phyloP scores from a whole-genome alignment of 2,888 invertebrate genomes.

The Malthinus seriepunctatus region DNA sequence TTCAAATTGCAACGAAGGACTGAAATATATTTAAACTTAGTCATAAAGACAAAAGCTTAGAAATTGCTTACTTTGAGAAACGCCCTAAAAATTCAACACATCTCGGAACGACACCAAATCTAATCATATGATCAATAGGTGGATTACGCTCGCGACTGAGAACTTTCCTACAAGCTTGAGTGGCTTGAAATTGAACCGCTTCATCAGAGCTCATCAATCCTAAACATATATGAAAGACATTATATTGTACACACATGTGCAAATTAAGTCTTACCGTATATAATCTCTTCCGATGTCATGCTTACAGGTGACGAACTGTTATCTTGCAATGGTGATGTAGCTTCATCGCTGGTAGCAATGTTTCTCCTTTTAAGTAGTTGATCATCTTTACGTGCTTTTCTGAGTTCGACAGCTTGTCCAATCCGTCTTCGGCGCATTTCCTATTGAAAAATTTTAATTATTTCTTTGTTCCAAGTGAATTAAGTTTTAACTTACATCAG shows the following conservation, averaged over 20 bases:
- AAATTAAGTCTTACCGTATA: conserved; percentile 56
- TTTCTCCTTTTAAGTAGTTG: conserved; percentile 90
- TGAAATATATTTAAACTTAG: conserved; percentile 49
- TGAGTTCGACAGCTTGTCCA: conserved; percentile 86
- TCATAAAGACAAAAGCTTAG: background rate
- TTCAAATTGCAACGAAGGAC: conserved; percentile 85
- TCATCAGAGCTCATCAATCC: conserved; percentile 72
- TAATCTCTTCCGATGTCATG: conserved; percentile 73
- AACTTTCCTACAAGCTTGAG: conserved; percentile 83
- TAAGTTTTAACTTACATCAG: conserved; percentile 63
- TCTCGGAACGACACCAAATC: conserved; percentile 80
- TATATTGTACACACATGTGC: no score
- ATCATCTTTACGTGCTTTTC: conserved; percentile 93
- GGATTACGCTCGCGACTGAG: conserved; percentile 88
- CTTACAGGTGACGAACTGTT: conserved; percentile 53
- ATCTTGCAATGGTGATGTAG: conserved; percentile 59
- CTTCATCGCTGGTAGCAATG: conserved; percentile 64
- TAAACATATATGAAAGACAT: conserved; percentile 25
- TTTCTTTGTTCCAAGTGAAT: background rate
- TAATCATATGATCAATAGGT: conserved; percentile 85
- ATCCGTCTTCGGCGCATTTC: conserved; percentile 87
- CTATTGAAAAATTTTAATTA: conserved; percentile 52
- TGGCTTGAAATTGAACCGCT: conserved; percentile 67
- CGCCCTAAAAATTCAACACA: conserved; percentile 76
- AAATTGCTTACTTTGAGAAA: conserved; percentile 67